Percentiles rank a stretch among this genome's conserved stretches.
Conservation (phyloP, 2,797 vertebrate species). For the Crypturellus tataupa region DNA sequence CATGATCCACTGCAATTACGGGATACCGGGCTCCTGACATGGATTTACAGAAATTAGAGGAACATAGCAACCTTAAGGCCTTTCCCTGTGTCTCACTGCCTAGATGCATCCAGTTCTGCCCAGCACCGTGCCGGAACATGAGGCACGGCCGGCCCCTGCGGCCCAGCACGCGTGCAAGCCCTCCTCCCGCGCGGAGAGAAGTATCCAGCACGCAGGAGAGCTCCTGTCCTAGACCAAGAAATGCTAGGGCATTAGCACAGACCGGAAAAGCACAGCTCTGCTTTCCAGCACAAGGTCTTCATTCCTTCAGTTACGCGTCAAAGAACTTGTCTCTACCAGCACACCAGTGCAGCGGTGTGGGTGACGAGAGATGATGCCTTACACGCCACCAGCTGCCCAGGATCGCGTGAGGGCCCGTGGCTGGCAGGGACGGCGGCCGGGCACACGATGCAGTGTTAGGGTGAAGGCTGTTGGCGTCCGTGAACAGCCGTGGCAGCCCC, state of each 20-base stretch:
- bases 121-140: background rate
- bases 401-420: background rate
- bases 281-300: background rate
- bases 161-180: background rate
- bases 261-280: background rate
- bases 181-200: background rate
- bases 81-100: background rate
- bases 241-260: background rate
- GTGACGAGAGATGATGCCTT: background rate
- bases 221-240: background rate
- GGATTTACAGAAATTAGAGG: constrained; percentile 45
- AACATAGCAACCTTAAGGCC: background rate
- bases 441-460: no score
- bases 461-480: no score
- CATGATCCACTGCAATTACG: constrained; percentile 18
- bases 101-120: background rate
- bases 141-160: background rate
- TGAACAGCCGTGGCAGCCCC: no score
- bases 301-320: background rate
- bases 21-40: constrained; percentile 52
- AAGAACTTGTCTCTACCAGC: constrained; percentile 7
- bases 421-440: background rate
- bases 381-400: background rate
- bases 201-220: accelerated
- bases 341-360: accelerated